phyloP scores from a whole-genome alignment of 2,888 invertebrate genomes.

The Tryphoninae sp. region DNA sequence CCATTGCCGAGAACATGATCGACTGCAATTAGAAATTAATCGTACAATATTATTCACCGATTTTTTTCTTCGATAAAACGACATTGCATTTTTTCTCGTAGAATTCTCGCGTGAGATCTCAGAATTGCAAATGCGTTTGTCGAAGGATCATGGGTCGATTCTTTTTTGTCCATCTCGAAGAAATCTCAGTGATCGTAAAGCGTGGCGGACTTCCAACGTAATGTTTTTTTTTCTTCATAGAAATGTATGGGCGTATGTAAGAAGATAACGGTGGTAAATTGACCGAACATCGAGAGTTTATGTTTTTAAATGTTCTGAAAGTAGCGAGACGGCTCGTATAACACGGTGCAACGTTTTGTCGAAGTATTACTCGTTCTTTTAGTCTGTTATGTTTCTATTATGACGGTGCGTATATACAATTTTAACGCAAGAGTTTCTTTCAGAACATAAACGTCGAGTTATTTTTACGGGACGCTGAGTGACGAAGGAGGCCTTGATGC shows the following conservation, averaged over 20 bases:
- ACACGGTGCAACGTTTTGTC: conserved; percentile 13
- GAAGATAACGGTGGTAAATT: conserved; percentile 2
- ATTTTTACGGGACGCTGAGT: conserved; percentile 25
- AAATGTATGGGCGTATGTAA: background rate
- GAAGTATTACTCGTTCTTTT: conserved; percentile 15
- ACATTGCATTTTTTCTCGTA: background rate
- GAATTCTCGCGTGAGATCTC: background rate
- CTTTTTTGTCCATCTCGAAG: conserved; percentile 3
- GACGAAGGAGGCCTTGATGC: conserved; percentile 71
- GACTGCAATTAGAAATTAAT: conserved; percentile 78
- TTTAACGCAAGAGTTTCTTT: conserved; percentile 4
- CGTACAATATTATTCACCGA: background rate
- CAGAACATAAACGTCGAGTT: conserved; percentile 30
- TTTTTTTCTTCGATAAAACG: background rate
- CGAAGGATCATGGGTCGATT: background rate
- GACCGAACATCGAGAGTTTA: conserved; percentile 8
- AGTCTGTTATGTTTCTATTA: conserved; percentile 26
- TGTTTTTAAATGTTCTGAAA: conserved; percentile 19
- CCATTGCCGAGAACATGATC: conserved; percentile 85
- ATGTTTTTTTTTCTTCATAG: background rate
- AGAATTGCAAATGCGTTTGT: conserved; percentile 4
- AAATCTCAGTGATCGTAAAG: conserved; percentile 22
- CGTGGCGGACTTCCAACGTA: background rate
- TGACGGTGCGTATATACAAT: background rate
- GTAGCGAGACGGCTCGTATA: conserved; percentile 23